A percentile compares a stretch with the other conserved stretches of the same genome.
These are phyloP conservation scores for Hippocampus kuda DNA, from an alignment of 2,797 vertebrate genomes.

Conservation along the genomic window DNA sequence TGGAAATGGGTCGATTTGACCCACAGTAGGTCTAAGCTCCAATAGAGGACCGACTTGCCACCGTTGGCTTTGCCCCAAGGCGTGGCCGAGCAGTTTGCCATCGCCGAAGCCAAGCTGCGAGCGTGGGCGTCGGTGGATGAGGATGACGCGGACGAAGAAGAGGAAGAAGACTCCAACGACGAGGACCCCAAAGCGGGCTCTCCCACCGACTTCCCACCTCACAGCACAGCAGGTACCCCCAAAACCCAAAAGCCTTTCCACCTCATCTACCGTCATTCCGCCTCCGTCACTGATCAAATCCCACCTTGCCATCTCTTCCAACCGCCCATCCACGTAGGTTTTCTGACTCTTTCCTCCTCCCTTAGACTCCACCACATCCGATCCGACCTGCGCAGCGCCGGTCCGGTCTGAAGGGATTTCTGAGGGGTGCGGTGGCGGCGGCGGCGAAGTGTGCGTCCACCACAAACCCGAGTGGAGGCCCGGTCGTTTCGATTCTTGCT, in stretches of 20 bases:
- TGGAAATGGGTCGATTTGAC: neutral
- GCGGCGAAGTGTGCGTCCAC: constrained; percentile 59
- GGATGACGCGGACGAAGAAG: constrained; percentile 74
- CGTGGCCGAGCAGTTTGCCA: constrained; percentile 94
- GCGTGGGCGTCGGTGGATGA: constrained; percentile 95
- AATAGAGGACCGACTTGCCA: neutral
- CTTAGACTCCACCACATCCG: constrained; percentile 52
- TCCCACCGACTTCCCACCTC: constrained; percentile 23
- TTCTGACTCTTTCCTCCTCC: constrained; percentile 66
- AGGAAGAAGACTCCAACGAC: constrained; percentile 75
- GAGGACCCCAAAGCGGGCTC: constrained; percentile 62
- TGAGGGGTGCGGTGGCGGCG: neutral
- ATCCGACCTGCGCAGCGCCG: constrained; percentile 35
- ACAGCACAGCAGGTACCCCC: constrained; percentile 55
- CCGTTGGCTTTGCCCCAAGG: constrained; percentile 49
- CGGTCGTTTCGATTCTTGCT: constrained; percentile 82
- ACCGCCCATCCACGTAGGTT: constrained; percentile 27
- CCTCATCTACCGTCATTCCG: constrained; percentile 17
- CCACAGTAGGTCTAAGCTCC: neutral
- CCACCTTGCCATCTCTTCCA: constrained; percentile 18
- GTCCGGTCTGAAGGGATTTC: constrained; percentile 59
- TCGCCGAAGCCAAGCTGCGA: constrained; percentile 91
- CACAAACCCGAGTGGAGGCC: constrained; percentile 67
- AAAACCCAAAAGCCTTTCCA: constrained; percentile 7
- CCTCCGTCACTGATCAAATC: constrained; percentile 25